Evolutionary conservation across 1,140 invertebrate species (phyloP).

Genomic region (Magallana gigas): DNA sequence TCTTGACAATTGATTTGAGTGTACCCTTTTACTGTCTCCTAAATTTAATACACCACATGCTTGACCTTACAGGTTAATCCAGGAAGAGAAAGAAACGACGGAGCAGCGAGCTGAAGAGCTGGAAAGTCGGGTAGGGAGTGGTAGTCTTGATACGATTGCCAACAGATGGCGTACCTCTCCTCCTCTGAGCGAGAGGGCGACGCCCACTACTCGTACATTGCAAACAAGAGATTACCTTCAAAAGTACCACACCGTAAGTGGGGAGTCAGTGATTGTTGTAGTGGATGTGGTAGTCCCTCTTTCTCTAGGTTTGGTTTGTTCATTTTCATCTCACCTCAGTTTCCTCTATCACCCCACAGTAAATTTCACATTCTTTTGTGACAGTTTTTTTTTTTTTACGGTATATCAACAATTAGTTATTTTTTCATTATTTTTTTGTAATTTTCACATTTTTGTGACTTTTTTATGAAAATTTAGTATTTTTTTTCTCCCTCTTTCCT

Average conservation of each 20-base stretch:
- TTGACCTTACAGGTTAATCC: slow-evolving; percentile 85
- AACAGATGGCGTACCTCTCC: slow-evolving; percentile 83
- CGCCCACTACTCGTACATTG: slow-evolving; percentile 81
- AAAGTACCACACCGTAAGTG: slow-evolving; percentile 89
- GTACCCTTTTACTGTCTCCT: no score
- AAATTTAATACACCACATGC: neutral
- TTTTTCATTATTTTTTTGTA: neutral
- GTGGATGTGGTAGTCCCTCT: slow-evolving; percentile 4
- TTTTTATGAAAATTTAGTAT: neutral
- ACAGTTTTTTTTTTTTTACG: neutral
- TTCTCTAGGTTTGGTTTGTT: slow-evolving; percentile 30
- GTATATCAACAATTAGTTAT: neutral
- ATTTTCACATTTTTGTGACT: neutral
- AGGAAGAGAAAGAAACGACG: slow-evolving; percentile 98
- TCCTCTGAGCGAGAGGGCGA: slow-evolving; percentile 88
- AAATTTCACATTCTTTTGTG: neutral
- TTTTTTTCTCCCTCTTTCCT: no score
- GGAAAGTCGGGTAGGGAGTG: slow-evolving; percentile 95
- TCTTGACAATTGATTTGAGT: no score
- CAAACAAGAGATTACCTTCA: slow-evolving; percentile 86
- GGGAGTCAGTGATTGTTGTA: slow-evolving; percentile 35
- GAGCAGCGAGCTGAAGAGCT: slow-evolving; percentile 98
- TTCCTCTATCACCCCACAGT: neutral
- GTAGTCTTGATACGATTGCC: slow-evolving; percentile 76
- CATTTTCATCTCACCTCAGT: neutral